Evolutionary conservation across 1,140 invertebrate species (phyloP).

Genomic region (Solen grandis): DNA sequence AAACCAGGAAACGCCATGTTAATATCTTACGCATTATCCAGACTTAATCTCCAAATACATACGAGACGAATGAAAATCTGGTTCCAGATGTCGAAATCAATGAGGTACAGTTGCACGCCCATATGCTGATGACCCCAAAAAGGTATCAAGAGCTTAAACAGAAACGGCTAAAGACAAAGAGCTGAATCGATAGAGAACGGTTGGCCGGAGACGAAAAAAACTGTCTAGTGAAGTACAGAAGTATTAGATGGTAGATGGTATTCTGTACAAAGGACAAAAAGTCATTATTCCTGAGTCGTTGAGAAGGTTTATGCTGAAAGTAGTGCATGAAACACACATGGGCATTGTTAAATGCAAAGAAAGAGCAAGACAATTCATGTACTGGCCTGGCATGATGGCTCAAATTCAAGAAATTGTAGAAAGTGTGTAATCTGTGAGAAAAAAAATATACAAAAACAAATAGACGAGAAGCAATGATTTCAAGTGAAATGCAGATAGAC

Average conservation of each 20-base stretch:
- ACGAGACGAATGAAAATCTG: too few species aligned
- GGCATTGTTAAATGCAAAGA: conserved; percentile 17
- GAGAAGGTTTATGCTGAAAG: conserved; percentile 5
- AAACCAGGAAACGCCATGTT: too few species aligned
- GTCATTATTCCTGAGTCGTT: not conserved
- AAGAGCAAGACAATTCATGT: conserved; percentile 33
- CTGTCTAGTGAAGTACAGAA: not conserved
- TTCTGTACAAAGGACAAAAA: not conserved
- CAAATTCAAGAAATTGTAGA: conserved; percentile 5
- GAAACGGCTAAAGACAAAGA: conserved; percentile 15
- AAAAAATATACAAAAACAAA: not conserved
- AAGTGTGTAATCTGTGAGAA: conserved; percentile 1
- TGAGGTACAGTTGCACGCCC: too few species aligned
- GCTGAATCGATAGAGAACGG: not conserved
- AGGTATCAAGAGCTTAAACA: conserved; percentile 62
- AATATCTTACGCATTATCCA: too few species aligned
- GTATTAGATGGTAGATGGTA: not conserved
- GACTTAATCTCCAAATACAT: too few species aligned
- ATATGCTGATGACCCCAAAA: too few species aligned
- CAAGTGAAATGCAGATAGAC: conserved; percentile 66
- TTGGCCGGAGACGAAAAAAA: conserved; percentile 14
- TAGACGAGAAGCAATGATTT: conserved; percentile 15
- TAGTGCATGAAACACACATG: conserved; percentile 20
- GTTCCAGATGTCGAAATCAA: too few species aligned
- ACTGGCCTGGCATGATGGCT: conserved; percentile 20